Evolutionary conservation across 2,113 vertebrate genomes (phyloP).

Genomic region (Hylia prasina): DNA sequence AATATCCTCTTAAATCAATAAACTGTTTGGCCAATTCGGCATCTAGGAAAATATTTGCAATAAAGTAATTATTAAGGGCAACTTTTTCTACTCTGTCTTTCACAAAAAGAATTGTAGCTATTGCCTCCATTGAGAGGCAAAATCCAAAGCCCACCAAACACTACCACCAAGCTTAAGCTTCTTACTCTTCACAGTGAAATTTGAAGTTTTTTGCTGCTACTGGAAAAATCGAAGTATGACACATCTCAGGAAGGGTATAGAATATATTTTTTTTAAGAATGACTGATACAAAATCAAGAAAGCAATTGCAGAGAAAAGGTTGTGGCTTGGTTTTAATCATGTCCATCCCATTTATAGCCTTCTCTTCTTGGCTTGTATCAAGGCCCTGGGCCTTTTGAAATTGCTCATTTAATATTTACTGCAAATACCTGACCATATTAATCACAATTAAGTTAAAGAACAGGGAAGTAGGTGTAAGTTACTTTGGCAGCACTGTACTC

Average conservation of each 20-base stretch:
- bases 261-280: not conserved
- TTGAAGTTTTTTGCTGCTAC: not conserved
- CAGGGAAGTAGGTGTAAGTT: fast-evolving
- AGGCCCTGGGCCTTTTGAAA: not conserved
- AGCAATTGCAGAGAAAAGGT: not conserved
- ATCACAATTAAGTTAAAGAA: not conserved
- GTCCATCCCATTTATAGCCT: not conserved
- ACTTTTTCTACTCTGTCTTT: not conserved
- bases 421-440: not conserved
- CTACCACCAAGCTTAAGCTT: not conserved
- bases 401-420: not conserved
- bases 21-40: not conserved
- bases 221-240: not conserved
- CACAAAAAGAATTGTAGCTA: not conserved
- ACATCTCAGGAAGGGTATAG: not conserved
- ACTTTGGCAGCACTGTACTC: not conserved
- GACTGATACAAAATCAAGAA: not conserved
- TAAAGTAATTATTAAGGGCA: not conserved
- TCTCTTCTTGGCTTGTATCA: not conserved
- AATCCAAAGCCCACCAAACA: not conserved
- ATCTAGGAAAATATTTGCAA: not conserved
- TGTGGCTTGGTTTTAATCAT: not conserved
- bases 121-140: not conserved
- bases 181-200: not conserved
- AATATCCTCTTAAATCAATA: not conserved